These are phyloP conservation scores for Pachydiplax longipennis DNA, from an alignment of 2,888 invertebrate genomes.

Conservation along the genomic window DNA sequence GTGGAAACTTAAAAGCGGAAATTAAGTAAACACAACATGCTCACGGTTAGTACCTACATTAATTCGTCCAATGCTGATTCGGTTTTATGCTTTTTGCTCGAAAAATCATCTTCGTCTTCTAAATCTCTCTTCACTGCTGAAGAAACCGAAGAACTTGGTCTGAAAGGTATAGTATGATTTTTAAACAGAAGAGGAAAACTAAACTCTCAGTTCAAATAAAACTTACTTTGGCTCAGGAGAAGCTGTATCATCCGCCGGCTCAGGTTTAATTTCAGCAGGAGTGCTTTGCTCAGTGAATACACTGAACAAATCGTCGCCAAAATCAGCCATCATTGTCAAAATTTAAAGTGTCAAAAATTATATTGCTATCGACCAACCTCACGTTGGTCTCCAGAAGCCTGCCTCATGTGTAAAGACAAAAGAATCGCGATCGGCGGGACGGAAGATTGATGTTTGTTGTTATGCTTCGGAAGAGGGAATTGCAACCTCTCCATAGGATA, in stretches of 20 bases:
- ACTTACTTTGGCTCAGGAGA: not conserved
- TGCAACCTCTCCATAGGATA: no score
- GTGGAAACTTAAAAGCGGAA: no score
- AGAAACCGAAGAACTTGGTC: not conserved
- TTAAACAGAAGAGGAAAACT: not conserved
- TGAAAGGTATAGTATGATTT: not conserved
- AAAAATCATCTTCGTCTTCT: slow-evolving; percentile 53
- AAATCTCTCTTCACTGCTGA: slow-evolving; percentile 50
- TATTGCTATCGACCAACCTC: no score
- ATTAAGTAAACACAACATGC: no score
- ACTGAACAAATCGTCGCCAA: slow-evolving; percentile 58
- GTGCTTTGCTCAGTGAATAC: slow-evolving; percentile 55
- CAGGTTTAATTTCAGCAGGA: slow-evolving; percentile 47
- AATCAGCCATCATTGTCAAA: slow-evolving; percentile 56
- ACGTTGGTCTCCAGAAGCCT: no score
- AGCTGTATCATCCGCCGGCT: not conserved
- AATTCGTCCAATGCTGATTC: slow-evolving; percentile 53
- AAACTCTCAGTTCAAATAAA: no score
- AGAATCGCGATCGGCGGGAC: no score
- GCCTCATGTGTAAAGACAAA: no score
- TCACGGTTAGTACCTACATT: not conserved
- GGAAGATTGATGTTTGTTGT: no score
- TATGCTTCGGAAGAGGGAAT: no score
- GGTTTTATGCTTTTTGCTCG: slow-evolving; percentile 54
- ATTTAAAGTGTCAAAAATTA: not conserved